Percentiles rank a stretch among this genome's conserved stretches.
phyloP scores from a whole-genome alignment of 2,113 vertebrate genomes.

The Strix aluco region DNA sequence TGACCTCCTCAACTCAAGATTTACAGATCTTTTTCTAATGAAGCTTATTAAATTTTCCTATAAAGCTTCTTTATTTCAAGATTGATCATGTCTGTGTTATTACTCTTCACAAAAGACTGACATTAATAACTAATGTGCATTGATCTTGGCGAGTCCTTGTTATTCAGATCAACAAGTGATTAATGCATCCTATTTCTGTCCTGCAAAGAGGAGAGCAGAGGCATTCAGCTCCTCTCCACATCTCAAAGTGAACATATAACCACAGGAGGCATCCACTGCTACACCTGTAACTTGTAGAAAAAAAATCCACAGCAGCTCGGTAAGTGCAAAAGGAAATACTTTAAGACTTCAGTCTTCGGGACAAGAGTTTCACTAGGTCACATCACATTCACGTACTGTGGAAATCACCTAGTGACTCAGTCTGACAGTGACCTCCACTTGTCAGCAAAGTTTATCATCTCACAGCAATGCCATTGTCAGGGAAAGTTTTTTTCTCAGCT shows the following conservation, averaged over 20 bases:
- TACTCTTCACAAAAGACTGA: background rate
- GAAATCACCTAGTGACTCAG: constrained; percentile 16
- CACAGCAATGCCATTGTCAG: background rate
- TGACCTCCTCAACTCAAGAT: background rate
- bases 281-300: background rate
- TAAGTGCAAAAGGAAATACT: background rate
- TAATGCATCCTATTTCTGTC: background rate
- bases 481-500: constrained; percentile 15
- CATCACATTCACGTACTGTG: background rate
- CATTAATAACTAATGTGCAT: background rate
- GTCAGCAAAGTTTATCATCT: constrained; percentile 50
- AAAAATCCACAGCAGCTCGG: background rate
- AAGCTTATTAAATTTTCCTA: background rate
- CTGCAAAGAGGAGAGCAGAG: background rate
- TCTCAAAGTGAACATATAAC: background rate
- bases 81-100: background rate
- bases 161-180: background rate
- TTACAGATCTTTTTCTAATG: background rate
- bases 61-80: background rate
- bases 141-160: background rate
- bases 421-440: constrained; percentile 51
- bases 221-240: background rate
- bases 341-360: background rate
- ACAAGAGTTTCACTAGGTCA: background rate
- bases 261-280: background rate